Conservation (phyloP, 2,113 vertebrate species). For the Piaya cayana region DNA sequence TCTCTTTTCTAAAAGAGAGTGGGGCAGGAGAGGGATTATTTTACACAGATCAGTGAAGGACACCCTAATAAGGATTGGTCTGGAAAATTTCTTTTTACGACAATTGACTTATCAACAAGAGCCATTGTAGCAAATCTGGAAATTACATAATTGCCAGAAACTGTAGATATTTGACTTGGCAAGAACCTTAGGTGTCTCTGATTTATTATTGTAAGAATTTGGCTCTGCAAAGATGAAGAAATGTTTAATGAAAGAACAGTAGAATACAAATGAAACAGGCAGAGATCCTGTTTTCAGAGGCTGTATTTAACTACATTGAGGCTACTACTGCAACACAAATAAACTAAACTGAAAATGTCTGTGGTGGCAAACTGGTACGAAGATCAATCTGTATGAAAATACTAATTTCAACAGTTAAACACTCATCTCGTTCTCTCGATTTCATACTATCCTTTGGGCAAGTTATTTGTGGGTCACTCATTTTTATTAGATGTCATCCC, state of each 20-base stretch:
- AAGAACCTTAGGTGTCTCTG: constrained; percentile 75
- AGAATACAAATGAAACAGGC: constrained; percentile 79
- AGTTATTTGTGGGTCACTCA: neutral
- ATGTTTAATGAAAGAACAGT: constrained; percentile 84
- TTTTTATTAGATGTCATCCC: neutral
- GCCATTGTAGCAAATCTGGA: constrained; percentile 80
- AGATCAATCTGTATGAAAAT: constrained; percentile 51
- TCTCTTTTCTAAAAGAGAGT: constrained; percentile 43
- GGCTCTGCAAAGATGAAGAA: constrained; percentile 81
- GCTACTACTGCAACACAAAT: constrained; percentile 79
- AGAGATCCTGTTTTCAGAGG: constrained; percentile 74
- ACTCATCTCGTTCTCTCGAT: constrained; percentile 45
- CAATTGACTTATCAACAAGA: constrained; percentile 84
- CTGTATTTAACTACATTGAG: constrained; percentile 74
- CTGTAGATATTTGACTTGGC: constrained; percentile 87
- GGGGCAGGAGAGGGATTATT: constrained; percentile 62
- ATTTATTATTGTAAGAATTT: constrained; percentile 86
- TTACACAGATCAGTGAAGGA: constrained; percentile 82
- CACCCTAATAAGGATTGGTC: constrained; percentile 81
- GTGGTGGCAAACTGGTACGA: constrained; percentile 28
- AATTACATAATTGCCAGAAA: constrained; percentile 89
- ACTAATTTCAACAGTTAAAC: constrained; percentile 47
- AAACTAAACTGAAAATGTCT: constrained; percentile 72
- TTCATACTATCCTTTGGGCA: neutral
- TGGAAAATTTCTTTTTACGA: constrained; percentile 83